Evolutionary conservation across 2,113 vertebrate species (phyloP).

Genomic region (Edolisoma coerulescens): DNA sequence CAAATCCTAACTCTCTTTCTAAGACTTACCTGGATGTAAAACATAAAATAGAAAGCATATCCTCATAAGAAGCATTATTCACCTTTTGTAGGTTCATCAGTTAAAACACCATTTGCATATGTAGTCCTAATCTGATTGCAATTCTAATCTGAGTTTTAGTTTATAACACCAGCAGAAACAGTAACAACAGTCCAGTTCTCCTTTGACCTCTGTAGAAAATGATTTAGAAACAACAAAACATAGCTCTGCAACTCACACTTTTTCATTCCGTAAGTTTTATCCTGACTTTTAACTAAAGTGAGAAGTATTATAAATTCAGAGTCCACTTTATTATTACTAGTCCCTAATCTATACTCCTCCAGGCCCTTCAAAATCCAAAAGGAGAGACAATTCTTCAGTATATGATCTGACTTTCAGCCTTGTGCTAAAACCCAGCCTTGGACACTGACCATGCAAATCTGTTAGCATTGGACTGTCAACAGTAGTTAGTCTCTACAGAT

Average conservation of each 20-base stretch:
- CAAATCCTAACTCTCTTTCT: neutral
- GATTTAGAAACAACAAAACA: neutral
- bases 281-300: neutral
- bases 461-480: neutral
- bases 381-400: neutral
- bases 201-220: neutral
- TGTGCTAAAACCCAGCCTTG: neutral
- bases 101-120: neutral
- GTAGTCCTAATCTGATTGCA: neutral
- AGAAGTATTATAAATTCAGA: neutral
- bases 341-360: neutral
- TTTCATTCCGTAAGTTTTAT: neutral
- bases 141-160: neutral
- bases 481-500: neutral
- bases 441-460: neutral
- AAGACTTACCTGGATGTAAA: neutral
- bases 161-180: neutral
- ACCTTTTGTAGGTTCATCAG: neutral
- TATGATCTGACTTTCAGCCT: neutral
- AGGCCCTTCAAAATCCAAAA: neutral
- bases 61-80: neutral
- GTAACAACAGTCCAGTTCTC: neutral
- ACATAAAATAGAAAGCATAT: neutral
- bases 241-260: neutral
- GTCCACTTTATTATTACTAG: neutral